phyloP scores from a whole-genome alignment of 2,113 vertebrate species.

The Amazona guildingii region DNA sequence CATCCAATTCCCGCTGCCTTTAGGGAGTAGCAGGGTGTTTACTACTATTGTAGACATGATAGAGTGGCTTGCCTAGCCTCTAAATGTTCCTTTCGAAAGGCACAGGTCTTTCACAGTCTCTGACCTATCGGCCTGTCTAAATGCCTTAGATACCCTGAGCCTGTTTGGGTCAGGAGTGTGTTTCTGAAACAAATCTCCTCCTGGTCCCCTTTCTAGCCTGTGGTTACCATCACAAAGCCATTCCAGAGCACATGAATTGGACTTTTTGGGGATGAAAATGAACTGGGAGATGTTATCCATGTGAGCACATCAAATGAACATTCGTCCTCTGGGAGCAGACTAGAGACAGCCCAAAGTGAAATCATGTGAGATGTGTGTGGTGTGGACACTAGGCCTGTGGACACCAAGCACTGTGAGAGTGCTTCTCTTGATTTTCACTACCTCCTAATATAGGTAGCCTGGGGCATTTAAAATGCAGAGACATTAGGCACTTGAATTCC shows the following conservation, averaged over 20 bases:
- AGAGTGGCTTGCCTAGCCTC: not conserved
- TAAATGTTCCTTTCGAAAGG: not conserved
- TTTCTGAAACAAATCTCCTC: not conserved
- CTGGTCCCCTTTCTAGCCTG: not conserved
- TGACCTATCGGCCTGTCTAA: not conserved
- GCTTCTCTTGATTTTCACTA: not conserved
- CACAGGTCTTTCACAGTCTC: not conserved
- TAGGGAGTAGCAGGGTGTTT: not conserved
- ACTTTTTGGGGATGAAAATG: not conserved
- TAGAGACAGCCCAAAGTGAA: not conserved
- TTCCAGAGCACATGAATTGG: not conserved
- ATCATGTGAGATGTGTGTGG: not conserved
- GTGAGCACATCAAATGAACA: accelerated
- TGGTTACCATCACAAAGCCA: not conserved
- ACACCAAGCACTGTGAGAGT: not conserved
- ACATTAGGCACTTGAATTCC: not conserved
- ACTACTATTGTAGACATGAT: not conserved
- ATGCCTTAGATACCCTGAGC: not conserved
- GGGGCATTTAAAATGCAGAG: not conserved
- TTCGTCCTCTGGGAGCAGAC: not conserved
- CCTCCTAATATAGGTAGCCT: not conserved
- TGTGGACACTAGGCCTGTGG: not conserved
- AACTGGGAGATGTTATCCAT: not conserved
- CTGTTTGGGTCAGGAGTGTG: not conserved
- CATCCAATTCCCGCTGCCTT: not conserved